Evolutionary conservation across 2,113 vertebrate species (phyloP), one percentile per base, ranked within the genome.

Genomic region (Ailurus styani): DNA sequence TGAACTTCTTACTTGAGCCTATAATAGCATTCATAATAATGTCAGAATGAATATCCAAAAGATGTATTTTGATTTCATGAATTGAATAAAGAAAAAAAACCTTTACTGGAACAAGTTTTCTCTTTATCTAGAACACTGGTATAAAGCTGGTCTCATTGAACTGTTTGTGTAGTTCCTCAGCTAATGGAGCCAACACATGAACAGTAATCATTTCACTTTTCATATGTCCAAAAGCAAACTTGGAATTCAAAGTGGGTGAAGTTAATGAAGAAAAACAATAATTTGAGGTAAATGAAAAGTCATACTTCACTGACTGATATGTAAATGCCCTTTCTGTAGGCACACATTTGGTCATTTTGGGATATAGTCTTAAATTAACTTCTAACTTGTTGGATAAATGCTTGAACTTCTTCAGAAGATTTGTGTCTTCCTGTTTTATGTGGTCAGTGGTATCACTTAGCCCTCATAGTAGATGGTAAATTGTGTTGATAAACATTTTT

Each of bases 41-140:
- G 34, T 66, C 34, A 88, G 23, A 90, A 73, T 85, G 50, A 85
- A 88, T 73, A 52, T 75, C 45, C 45, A 93, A 93, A 93, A 96
- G 25, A 34, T 54, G 0, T 88, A 54, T 93, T 91, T 96, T 50
- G 62, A 91, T 90, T 95, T 90, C 7, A 37, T 45, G 21, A 96
- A 13, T 66, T 88, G 4, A 87, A 89, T 81, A 52, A 87, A 92
- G 62, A 47, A 73, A 92, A 96, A 50, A 72, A 93, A 72, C 3
- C 20, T 77, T 78, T 93, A 93, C 23, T 94, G 45, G 42, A 91
- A 86, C 7, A 42, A 29, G 40, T 91, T 97, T 96, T 97, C 42
- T 86, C 87, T 90, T 91, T 79, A 50, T 84, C 40, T 60, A 62
- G 68, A n/a, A 55, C 37, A 93, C 37, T 50, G 34, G 42, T 27